Conservation (phyloP, 2,113 vertebrate species). For the Microcebus murinus region DNA sequence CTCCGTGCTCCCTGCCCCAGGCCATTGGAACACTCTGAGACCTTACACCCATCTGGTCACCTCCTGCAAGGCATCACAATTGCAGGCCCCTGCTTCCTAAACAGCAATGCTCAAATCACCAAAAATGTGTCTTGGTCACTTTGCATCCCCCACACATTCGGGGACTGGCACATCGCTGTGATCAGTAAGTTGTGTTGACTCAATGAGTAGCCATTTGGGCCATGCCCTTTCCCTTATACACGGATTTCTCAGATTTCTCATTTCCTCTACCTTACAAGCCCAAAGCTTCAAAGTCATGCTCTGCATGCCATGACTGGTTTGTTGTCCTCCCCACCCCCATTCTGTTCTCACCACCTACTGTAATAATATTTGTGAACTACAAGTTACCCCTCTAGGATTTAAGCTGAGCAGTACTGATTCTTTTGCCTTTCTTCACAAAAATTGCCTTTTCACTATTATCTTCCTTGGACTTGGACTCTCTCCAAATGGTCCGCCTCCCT, state of each 20-base stretch:
- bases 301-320: not conserved
- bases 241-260: not conserved
- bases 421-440: constrained; percentile 45
- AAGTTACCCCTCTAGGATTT: constrained; percentile 55
- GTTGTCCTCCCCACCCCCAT: accelerated
- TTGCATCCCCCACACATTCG: no score
- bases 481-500: constrained; percentile 68
- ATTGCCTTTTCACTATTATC: constrained; percentile 57
- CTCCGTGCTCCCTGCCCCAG: not conserved
- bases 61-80: accelerated
- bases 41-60: no score
- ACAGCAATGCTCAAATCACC: not conserved
- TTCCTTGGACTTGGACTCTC: constrained; percentile 41
- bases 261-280: not conserved
- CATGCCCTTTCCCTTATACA: not conserved
- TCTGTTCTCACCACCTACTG: not conserved
- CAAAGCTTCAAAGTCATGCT: not conserved
- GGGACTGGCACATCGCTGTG: no score
- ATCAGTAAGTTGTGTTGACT: not conserved
- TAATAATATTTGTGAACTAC: constrained; percentile 48
- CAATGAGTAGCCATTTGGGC: not conserved
- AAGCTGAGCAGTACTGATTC: not conserved
- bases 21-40: not conserved
- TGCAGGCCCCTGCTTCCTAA: accelerated
- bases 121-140: not conserved